Conservation (phyloP, 2,888 invertebrate genomes). For the Ormyrus rosae region DNA sequence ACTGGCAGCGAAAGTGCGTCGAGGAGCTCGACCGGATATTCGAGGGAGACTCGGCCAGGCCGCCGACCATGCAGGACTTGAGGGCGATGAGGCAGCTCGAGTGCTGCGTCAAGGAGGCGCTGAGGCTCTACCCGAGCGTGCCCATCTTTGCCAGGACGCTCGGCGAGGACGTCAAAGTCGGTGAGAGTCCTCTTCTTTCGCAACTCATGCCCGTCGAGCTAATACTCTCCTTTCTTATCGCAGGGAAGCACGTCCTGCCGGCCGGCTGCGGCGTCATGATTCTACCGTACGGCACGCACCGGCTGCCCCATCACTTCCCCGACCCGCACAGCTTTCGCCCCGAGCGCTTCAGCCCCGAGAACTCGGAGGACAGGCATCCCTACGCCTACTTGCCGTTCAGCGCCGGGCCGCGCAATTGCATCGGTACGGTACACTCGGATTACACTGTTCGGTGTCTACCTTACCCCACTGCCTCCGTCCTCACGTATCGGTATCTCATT, state of each 20-base stretch:
- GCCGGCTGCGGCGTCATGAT: conserved; percentile 78
- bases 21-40: conserved; percentile 67
- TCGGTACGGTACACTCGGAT: conserved; percentile 70
- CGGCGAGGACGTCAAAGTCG: conserved; percentile 68
- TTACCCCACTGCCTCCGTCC: neutral
- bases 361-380: conserved; percentile 77
- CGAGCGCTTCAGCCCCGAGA: conserved; percentile 78
- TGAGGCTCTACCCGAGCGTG: conserved; percentile 71
- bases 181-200: conserved; percentile 50
- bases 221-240: neutral
- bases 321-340: conserved; percentile 79
- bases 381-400: conserved; percentile 80
- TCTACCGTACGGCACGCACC: conserved; percentile 79
- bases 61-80: conserved; percentile 65
- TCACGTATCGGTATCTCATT: neutral
- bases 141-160: conserved; percentile 68
- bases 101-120: conserved; percentile 71
- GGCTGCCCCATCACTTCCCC: conserved; percentile 78
- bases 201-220: neutral
- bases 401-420: conserved; percentile 79
- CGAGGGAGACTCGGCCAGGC: conserved; percentile 8
- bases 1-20: conserved; percentile 73
- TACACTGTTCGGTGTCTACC: neutral
- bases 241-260: conserved; percentile 77
- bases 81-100: conserved; percentile 68